These are phyloP conservation scores for Lysandra bellargus DNA, from an alignment of 2,888 invertebrate genomes.

Conservation along the genomic window DNA sequence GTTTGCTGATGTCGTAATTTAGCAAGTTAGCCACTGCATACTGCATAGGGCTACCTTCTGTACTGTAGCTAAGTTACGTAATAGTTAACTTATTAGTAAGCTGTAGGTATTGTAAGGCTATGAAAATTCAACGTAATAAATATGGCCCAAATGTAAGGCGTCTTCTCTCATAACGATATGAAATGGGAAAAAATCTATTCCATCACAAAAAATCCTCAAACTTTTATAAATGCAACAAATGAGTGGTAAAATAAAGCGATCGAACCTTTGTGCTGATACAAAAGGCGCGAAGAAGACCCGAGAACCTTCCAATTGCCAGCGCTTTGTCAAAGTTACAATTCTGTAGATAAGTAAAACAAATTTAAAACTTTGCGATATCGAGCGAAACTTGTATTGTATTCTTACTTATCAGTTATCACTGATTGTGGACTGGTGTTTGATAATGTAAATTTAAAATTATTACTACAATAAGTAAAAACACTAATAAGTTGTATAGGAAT, in stretches of 20 bases:
- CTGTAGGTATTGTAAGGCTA: too few relatives aligned
- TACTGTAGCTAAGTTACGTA: too few relatives aligned
- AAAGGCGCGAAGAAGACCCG: constrained; percentile 26
- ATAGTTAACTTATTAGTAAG: too few relatives aligned
- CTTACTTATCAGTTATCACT: background rate
- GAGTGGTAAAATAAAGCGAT: constrained; percentile 20
- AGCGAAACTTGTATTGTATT: background rate
- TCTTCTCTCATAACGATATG: background rate
- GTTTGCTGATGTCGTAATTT: too few relatives aligned
- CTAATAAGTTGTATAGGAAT: too few relatives aligned
- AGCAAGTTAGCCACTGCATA: too few relatives aligned
- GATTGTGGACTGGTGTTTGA: background rate
- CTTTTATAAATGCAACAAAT: constrained; percentile 16
- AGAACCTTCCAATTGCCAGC: constrained; percentile 21
- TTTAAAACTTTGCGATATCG: background rate
- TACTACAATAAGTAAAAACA: too few relatives aligned
- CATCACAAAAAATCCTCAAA: background rate
- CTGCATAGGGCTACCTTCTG: too few relatives aligned
- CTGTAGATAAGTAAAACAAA: background rate
- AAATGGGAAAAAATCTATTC: background rate
- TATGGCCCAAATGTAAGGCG: too few relatives aligned
- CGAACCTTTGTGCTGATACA: constrained; percentile 26
- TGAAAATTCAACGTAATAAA: too few relatives aligned
- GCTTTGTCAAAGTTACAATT: constrained; percentile 27
- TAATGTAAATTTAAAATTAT: background rate